Percentiles rank a stretch among this genome's conserved stretches.
These are phyloP conservation scores for Crematogaster levior DNA, from an alignment of 2,888 invertebrate genomes.

Conservation along the genomic window DNA sequence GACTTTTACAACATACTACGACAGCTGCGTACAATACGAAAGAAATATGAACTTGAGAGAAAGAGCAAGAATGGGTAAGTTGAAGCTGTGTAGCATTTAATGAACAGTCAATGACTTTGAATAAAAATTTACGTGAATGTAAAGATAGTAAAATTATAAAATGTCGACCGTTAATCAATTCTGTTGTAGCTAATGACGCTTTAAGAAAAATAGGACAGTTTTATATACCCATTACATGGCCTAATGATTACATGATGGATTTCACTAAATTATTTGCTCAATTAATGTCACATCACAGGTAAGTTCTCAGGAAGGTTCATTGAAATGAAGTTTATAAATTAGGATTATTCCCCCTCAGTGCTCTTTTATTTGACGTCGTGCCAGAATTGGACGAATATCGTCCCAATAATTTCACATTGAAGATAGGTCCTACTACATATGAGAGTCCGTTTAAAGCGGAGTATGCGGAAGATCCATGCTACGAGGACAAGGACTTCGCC, in stretches of 20 bases:
- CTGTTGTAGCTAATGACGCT: constrained; percentile 64
- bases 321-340: background rate
- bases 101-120: constrained; percentile 19
- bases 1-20: constrained; percentile 69
- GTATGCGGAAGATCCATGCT: constrained; percentile 57
- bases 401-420: constrained; percentile 69
- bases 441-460: constrained; percentile 61
- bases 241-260: constrained; percentile 17
- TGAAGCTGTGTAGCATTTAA: background rate
- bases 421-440: constrained; percentile 71
- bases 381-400: constrained; percentile 73
- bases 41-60: constrained; percentile 47
- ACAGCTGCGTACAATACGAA: constrained; percentile 76
- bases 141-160: constrained; percentile 32
- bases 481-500: constrained; percentile 29
- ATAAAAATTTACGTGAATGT: constrained; percentile 34
- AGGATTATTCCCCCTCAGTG: constrained; percentile 63
- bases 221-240: constrained; percentile 59
- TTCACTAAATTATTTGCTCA: constrained; percentile 72
- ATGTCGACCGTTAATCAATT: background rate
- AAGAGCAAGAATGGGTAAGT: constrained; percentile 67
- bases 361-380: constrained; percentile 77
- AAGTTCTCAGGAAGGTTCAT: background rate
- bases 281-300: constrained; percentile 74
- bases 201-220: constrained; percentile 71